Percentiles rank a stretch among this genome's conserved stretches.
phyloP scores from a whole-genome alignment of 2,888 invertebrate species.

The Meiosimyza decipiens region DNA sequence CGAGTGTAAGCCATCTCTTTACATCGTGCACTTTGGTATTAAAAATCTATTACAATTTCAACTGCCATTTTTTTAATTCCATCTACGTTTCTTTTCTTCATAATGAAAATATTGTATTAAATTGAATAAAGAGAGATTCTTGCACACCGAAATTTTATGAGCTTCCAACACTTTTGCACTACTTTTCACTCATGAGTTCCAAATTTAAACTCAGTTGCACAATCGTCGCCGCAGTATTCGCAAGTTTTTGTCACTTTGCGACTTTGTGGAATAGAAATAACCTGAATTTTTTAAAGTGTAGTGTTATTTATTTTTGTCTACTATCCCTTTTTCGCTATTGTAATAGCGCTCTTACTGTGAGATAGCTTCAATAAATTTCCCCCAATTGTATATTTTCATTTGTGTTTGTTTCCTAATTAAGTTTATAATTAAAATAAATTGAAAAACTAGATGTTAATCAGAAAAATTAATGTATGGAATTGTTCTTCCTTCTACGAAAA shows the following conservation, averaged over 20 bases:
- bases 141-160: too few relatives aligned
- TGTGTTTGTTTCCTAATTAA: conserved; percentile 63
- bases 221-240: conserved; percentile 1
- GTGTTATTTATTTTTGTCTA: conserved; percentile 38
- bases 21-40: too few relatives aligned
- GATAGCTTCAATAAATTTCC: conserved; percentile 42
- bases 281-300: conserved; percentile 30
- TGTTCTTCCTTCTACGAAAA: too few relatives aligned
- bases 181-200: conserved; percentile 24
- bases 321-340: conserved; percentile 38
- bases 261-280: conserved; percentile 25
- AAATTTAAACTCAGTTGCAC: conserved; percentile 38
- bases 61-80: too few relatives aligned
- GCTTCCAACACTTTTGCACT: too few relatives aligned
- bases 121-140: too few relatives aligned
- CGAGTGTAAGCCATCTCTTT: too few relatives aligned
- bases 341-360: conserved; percentile 20
- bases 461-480: neutral
- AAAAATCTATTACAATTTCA: too few relatives aligned
- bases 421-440: conserved; percentile 67
- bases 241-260: conserved; percentile 2
- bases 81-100: too few relatives aligned
- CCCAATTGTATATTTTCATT: conserved; percentile 37
- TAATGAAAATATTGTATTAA: too few relatives aligned
- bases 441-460: conserved; percentile 61